phyloP scores from a whole-genome alignment of 2,797 vertebrate genomes.

The Macrochelys suwanniensis region DNA sequence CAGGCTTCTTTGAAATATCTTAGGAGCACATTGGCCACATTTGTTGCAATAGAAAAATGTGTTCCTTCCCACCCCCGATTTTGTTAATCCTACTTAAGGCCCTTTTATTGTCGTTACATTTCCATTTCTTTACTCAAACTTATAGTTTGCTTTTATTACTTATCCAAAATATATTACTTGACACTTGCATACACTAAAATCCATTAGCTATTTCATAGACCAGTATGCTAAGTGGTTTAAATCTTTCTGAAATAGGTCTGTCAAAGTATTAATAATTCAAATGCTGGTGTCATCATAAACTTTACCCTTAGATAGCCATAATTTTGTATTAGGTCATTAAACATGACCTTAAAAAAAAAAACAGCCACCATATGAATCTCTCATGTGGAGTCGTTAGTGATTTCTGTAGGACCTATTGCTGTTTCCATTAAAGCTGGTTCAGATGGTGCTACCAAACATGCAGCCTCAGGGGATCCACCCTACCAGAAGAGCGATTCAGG shows the following conservation, averaged over 20 bases:
- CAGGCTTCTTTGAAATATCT: conserved; percentile 48
- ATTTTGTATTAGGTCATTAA: conserved; percentile 20
- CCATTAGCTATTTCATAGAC: conserved; percentile 40
- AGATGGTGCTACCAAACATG: conserved; percentile 43
- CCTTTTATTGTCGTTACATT: conserved; percentile 3
- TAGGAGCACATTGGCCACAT: conserved; percentile 56
- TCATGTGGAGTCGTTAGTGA: conserved; percentile 21
- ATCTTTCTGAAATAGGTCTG: conserved; percentile 30
- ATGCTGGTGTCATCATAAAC: conserved; percentile 3
- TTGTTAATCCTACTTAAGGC: conserved; percentile 5
- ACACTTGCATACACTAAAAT: conserved; percentile 22
- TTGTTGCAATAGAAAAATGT: conserved; percentile 65
- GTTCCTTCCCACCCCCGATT: conserved; percentile 42
- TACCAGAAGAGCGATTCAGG: neutral
- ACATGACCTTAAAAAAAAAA: neutral
- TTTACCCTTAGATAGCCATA: conserved; percentile 50
- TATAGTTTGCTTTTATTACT: conserved; percentile 18
- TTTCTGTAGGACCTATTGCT: conserved; percentile 21
- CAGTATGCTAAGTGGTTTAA: conserved; percentile 31
- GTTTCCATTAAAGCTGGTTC: conserved; percentile 41
- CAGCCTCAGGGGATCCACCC: conserved; percentile 62
- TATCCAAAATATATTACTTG: neutral
- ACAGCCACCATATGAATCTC: conserved; percentile 61
- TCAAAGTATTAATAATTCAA: conserved; percentile 44
- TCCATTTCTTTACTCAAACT: conserved; percentile 38